Evolutionary conservation across 1,140 invertebrate species (phyloP).

Genomic region (Neodiprion virginianus): DNA sequence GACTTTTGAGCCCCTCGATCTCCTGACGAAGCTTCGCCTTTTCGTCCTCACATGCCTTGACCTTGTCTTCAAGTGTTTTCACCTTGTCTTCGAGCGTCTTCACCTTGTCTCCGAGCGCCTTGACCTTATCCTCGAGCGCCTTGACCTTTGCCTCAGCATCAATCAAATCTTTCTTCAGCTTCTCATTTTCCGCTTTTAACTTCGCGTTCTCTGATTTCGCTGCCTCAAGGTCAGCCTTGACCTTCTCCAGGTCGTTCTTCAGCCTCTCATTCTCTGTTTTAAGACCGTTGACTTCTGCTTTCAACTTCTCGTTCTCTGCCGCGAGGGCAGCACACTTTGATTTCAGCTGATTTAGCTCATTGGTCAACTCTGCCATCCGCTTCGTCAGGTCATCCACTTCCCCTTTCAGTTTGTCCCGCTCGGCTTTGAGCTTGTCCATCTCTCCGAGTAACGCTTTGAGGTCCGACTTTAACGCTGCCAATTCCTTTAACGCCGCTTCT

Average conservation of each 20-base stretch:
- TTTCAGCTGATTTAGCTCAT: neutral
- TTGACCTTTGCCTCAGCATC: slow-evolving; percentile 21
- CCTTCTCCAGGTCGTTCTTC: slow-evolving; percentile 9
- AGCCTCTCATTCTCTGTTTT: slow-evolving; percentile 13
- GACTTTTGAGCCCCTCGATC: slow-evolving; percentile 22
- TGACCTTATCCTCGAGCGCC: slow-evolving; percentile 22
- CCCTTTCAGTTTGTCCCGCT: slow-evolving; percentile 23
- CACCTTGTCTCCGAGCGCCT: slow-evolving; percentile 24
- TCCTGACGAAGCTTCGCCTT: slow-evolving; percentile 17
- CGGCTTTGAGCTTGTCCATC: slow-evolving; percentile 24
- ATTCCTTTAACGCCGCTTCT: slow-evolving; percentile 16
- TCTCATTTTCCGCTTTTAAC: slow-evolving; percentile 25
- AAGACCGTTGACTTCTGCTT: slow-evolving; percentile 9
- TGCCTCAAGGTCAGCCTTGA: slow-evolving; percentile 16
- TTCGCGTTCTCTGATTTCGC: slow-evolving; percentile 20
- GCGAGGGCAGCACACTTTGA: neutral
- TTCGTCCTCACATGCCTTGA: slow-evolving; percentile 22
- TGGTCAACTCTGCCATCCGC: neutral
- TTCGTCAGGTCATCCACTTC: slow-evolving; percentile 15
- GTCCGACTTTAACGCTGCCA: slow-evolving; percentile 28
- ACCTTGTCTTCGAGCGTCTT: slow-evolving; percentile 20
- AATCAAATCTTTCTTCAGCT: slow-evolving; percentile 21
- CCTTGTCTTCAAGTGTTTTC: slow-evolving; percentile 20
- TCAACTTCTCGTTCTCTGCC: slow-evolving; percentile 13
- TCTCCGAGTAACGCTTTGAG: slow-evolving; percentile 27